Evolutionary conservation across 2,113 vertebrate genomes (phyloP).

Genomic region (Piaya cayana): DNA sequence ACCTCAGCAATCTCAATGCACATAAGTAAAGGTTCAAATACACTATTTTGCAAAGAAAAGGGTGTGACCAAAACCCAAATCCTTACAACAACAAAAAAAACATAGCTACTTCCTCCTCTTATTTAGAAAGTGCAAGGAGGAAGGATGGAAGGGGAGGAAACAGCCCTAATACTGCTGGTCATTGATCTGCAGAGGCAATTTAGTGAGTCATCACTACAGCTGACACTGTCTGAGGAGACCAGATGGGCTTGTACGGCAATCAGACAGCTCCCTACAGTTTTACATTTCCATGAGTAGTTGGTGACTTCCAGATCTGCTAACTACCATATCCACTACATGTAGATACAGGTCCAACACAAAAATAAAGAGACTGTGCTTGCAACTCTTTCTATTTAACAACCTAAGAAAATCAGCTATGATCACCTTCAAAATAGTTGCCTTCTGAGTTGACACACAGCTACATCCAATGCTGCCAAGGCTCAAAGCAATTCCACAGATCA

Average conservation of each 20-base stretch:
- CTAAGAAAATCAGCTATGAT: too few species aligned
- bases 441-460: too few species aligned
- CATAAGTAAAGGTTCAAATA: neutral
- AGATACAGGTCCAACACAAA: neutral
- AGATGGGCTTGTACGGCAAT: neutral
- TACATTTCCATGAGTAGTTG: neutral
- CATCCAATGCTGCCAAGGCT: too few species aligned
- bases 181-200: neutral
- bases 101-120: accelerated
- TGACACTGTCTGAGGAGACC: neutral
- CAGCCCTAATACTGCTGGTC: neutral
- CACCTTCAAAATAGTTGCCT: too few species aligned
- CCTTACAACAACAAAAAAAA: neutral
- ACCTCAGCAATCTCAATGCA: neutral
- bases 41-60: neutral
- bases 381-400: too few species aligned
- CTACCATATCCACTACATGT: neutral
- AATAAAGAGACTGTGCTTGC: too few species aligned
- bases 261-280: neutral
- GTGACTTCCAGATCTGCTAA: conserved; percentile 18
- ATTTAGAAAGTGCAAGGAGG: neutral
- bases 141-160: neutral
- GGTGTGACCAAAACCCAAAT: accelerated
- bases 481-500: too few species aligned
- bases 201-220: neutral